Percentiles rank a stretch among this genome's conserved stretches.
These are phyloP conservation scores for Ptyas mucosa DNA, from an alignment of 2,113 vertebrate species.

Conservation along the genomic window DNA sequence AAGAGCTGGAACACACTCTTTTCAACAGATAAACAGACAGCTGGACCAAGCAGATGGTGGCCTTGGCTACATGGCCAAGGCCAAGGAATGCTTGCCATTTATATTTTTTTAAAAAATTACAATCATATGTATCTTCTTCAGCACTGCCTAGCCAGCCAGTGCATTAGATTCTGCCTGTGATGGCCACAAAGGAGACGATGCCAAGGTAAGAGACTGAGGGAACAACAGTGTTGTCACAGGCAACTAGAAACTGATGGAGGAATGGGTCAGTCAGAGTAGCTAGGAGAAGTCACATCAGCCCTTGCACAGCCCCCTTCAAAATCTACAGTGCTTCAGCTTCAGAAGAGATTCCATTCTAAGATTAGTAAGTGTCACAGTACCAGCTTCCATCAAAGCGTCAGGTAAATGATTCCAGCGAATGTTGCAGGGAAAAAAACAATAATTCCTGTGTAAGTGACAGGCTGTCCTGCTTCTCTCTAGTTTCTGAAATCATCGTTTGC, in stretches of 20 bases:
- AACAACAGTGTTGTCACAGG: neutral
- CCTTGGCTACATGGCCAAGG: neutral
- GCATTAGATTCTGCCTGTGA: neutral
- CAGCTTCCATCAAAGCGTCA: neutral
- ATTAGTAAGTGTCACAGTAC: neutral
- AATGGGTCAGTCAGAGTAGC: neutral
- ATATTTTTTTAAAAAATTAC: neutral
- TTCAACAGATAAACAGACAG: neutral
- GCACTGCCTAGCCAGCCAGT: neutral
- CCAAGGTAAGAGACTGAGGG: neutral
- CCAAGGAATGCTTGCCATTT: neutral
- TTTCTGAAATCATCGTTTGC: slow-evolving; percentile 51
- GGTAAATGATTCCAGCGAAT: neutral
- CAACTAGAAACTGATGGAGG: neutral
- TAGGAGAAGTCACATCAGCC: neutral
- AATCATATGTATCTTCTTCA: neutral
- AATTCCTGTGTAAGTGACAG: slow-evolving; percentile 13
- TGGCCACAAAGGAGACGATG: neutral
- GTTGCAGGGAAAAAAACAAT: neutral
- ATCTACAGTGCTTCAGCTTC: neutral
- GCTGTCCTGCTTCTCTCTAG: slow-evolving; percentile 48
- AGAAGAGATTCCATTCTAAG: neutral
- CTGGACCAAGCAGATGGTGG: neutral
- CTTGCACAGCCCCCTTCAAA: neutral
- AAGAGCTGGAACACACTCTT: neutral